Evolutionary conservation across 2,113 vertebrate species (phyloP), one percentile per base, ranked within the genome.

Genomic region (Corythornis madagascariensis): DNA sequence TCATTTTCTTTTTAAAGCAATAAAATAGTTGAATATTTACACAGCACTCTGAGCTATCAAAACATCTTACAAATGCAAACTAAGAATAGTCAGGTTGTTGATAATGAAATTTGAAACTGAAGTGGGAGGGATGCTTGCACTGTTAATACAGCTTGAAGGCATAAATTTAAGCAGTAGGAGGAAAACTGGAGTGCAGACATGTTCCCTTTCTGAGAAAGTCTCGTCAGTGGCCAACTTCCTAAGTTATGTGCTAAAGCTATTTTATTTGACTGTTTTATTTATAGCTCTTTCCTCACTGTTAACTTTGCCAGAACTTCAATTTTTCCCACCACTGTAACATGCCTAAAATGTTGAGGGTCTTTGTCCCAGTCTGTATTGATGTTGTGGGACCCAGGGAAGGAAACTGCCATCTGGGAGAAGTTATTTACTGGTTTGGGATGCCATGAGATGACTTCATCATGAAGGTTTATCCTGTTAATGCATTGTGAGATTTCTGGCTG

Each of bases 231-330:
- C 31, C n/a, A 47, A 7, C 64, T 90, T 86, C 42, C 35, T 31
- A 70, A 86, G 17, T 74, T 80, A 38, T 8, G 28, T 81, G 77
- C 60, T 81, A 35, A 88, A 81, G 53, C 73, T 78, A 1, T 64
- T 95, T 63, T 55, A 60, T 75, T 76, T 90, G 56, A 63, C 61
- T 74, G 10, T 15, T 88, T 86, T 80, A 90, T 83, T 92, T 93
- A 64, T 77, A 88, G 56, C 40, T 17, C 47, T 90, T 83, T 63
- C 16, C 29, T 88, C 31, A 5, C 64, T 53, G 3, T 38, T 64
- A 31, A 21, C 18, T 90, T 61, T 61, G 48, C 56, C 57, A 78
- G 53, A 78, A 75, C 48, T 60, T 71, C 5, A 38, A 10, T 67
- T 84, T 83, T 90, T 75, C 26, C 22, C 65, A 66, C 56, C 7